Evolutionary conservation across 2,888 invertebrate species (phyloP).

Genomic region (Trichogramma evanescens): DNA sequence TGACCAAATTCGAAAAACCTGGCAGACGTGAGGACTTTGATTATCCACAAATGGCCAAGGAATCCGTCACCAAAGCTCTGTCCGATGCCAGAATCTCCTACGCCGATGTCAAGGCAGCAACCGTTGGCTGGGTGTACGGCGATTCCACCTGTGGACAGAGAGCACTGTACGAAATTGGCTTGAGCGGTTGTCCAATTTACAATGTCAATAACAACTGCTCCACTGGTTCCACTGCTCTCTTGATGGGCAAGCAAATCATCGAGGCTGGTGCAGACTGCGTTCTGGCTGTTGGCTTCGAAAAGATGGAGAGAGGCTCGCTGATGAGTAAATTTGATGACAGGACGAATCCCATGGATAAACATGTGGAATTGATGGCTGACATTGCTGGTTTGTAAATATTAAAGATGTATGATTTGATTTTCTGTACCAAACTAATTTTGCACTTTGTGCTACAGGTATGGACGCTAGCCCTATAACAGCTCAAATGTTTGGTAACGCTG

Average conservation of each 20-base stretch:
- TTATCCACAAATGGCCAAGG: constrained; percentile 92
- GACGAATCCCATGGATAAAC: constrained; percentile 83
- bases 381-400: constrained; percentile 54
- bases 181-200: constrained; percentile 94
- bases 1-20: constrained; percentile 98
- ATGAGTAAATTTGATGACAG: constrained; percentile 69
- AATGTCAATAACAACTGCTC: constrained; percentile 99
- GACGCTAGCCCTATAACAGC: constrained; percentile 81
- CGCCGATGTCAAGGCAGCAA: constrained; percentile 76
- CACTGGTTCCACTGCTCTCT: constrained; percentile 88
- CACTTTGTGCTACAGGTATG: constrained; percentile 44
- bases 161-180: constrained; percentile 86
- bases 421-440: too few relatives aligned
- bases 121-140: constrained; percentile 89
- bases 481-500: constrained; percentile 96
- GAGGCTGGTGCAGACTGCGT: constrained; percentile 85
- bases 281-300: constrained; percentile 93
- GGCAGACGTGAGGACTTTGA: constrained; percentile 72
- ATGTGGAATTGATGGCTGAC: constrained; percentile 78
- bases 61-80: constrained; percentile 83
- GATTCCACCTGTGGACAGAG: constrained; percentile 95
- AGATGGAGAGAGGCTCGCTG: constrained; percentile 92
- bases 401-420: not conserved
- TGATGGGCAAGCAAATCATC: constrained; percentile 86
- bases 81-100: constrained; percentile 74